Evolutionary conservation across 2,113 vertebrate species (phyloP).

Genomic region (Verasper variegatus): DNA sequence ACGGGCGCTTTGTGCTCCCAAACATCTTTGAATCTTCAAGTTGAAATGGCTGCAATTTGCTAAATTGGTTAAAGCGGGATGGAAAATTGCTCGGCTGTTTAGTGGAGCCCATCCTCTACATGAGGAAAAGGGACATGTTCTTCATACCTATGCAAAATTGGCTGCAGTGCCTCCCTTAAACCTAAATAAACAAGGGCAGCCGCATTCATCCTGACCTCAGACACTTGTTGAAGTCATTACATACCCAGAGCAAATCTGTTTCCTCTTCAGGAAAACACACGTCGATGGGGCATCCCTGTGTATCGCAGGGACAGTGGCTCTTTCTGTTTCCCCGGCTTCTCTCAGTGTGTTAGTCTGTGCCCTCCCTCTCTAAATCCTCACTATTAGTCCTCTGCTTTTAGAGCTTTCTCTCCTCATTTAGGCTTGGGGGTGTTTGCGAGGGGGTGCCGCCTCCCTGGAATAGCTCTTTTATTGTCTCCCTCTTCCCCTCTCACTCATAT

Average conservation of each 20-base stretch:
- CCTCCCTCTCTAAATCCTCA: slow-evolving; percentile 69
- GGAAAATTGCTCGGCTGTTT: slow-evolving; percentile 67
- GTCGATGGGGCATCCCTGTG: slow-evolving; percentile 64
- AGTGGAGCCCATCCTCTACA: slow-evolving; percentile 48
- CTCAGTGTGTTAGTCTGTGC: slow-evolving; percentile 23
- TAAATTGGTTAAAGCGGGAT: slow-evolving; percentile 69
- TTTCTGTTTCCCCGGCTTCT: slow-evolving; percentile 41
- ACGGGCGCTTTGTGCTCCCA: slow-evolving; percentile 68
- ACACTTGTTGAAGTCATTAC: slow-evolving; percentile 65
- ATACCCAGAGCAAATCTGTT: slow-evolving; percentile 58
- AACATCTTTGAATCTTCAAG: slow-evolving; percentile 63
- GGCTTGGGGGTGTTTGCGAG: slow-evolving; percentile 52
- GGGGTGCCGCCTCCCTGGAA: slow-evolving; percentile 61
- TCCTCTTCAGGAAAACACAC: slow-evolving; percentile 66
- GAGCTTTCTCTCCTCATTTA: slow-evolving; percentile 69
- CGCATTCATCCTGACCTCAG: slow-evolving; percentile 46
- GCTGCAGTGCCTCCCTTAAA: slow-evolving; percentile 40
- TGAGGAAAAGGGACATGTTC: slow-evolving; percentile 60
- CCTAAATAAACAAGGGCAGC: slow-evolving; percentile 60
- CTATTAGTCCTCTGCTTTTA: slow-evolving; percentile 71
- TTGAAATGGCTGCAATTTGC: slow-evolving; percentile 72
- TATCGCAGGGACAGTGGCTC: slow-evolving; percentile 54
- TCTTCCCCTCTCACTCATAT: slow-evolving; percentile 48
- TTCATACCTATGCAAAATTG: slow-evolving; percentile 51
- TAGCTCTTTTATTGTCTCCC: slow-evolving; percentile 79